Evolutionary conservation across 2,888 invertebrate species (phyloP), one percentile per base, ranked within the genome.

Genomic region (Hyppa rectilinea): DNA sequence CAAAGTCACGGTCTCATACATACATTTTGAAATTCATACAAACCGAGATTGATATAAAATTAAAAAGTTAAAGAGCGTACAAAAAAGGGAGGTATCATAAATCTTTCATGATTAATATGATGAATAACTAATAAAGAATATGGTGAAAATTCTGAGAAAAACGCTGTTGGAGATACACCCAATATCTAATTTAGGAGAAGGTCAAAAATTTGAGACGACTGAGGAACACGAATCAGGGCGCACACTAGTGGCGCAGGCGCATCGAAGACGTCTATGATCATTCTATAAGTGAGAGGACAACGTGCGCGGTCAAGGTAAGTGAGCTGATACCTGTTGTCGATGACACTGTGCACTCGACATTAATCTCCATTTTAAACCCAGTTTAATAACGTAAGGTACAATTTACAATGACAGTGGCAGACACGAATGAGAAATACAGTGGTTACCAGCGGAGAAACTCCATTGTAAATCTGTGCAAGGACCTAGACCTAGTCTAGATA

Each of bases 241-340:
- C 69, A 79, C 70, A 78, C 83, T 79, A 83, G 71, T 80, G 78
- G 82, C 81, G 70, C 84, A 71, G 79, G 85, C 84, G 85, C 84
- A 85, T 86, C 86, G 84, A 84, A 88, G 87, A 88, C 82, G 83
- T 87, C 89, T 87, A 89, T 89, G 87, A 89, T 89, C 89, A 86
- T 87, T 87, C 88, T 88, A 87, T 88, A 89, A 93, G 94, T 93
- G 94, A 94, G 93, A 93, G 93, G 94, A 92, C 92, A 92, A 89
- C 88, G 88, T 84, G 92, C 89, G 91, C 93, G 94, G 95, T 95
- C 95, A 95, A 95, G 95, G 94, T 91, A 89, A 95, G 92, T 93
- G 89, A 92, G 92, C 90, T 88, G 87, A 88, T 90, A 90, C 91
- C 88, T 88, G 91, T 88, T 89, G 88, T 84, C 89, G 91, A 92